Base-by-base conservation (phyloP, 37 sponge, comb jelly and placozoan genomes). In the Lycopodina hypogea region DNA sequence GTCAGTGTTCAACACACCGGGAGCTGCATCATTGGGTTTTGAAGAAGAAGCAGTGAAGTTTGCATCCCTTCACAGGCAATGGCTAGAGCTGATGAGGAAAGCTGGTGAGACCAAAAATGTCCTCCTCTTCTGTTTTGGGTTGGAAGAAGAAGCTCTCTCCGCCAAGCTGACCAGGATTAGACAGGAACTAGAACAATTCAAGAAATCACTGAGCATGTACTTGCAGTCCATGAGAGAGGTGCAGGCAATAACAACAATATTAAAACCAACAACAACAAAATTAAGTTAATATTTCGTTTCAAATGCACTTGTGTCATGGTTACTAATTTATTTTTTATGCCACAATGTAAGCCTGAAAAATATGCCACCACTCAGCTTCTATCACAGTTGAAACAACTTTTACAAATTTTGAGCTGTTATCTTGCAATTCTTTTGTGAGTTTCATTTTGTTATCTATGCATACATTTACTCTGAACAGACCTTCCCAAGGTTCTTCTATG, bases 141-240 rank as follows among this genome's bases (percentile, higher is more conserved):
- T 24, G n/a, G 91, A 88, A 3, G 96, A 96, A 38, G 56, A 56
- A 33, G 74, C 89, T 0, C 90, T 81, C 51, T 68, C 37, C 0
- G 72, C 33, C 11, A 23, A 77, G 37, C 77, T 96, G 37, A 41
- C 28, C 22, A 51, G 77, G 26, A 74, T 96, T 3, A 51, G 56
- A 28, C 64, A 84, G 38, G 86, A 85, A 32, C 69, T 96, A 51
- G 96, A 96, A 56, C 75, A 59, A 19, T 96, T 93, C 68, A 90
- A 90, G 81, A 84, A 81, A 48, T 90, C 91, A 7, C 79, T 96
- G 42, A 68, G 83, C 11, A 22, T 78, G 6, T 96, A 96, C 62
- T 81, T 96, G 37, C 67, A 37, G 40, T 78, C 78, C 17, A 96
- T 93, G 70, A 72, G 93, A 77, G 55, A 89, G 84, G 90, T 95